Base-by-base conservation (phyloP, 2,113 vertebrate genomes). In the Strix uralensis region DNA sequence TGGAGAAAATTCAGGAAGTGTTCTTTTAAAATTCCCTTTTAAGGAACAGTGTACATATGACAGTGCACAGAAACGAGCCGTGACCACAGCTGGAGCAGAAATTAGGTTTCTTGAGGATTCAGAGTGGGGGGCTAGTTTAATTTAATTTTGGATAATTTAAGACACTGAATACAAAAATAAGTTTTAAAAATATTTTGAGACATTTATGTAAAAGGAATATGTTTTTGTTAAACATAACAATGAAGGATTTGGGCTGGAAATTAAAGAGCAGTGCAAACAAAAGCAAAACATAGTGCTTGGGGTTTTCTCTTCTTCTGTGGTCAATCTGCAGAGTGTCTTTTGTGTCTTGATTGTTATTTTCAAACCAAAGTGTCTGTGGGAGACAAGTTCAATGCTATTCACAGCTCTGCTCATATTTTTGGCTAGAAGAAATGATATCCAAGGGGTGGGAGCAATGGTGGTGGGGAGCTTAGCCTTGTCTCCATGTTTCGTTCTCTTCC, bases 181-280 rank as follows among this genome's bases (percentile, higher is more conserved):
- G 86, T 83, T 95, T 95, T 92, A 86, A 92, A 96, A 94, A 96
- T 92, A 94, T 94, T 97, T 96, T 96, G 92, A 92, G 94, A 91
- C 57, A 12, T 81, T 84, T 95, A 65, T 81, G 77, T 86, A 95
- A 78, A 92, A 95, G 47, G 92, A 67, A 12, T 70, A n/a, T 94
- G 88, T 81, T 96, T 96, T 96, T 94, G 94, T 96, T 91, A 91
- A 91, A 32, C 10, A 5, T 34, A 89, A 96, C 94, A 95, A 93
- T 94, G 94, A 77, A 93, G 19, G 66, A 49, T 94, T 96, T 91
- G 87, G 85, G 71, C 81, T 96, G 42, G 87, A 90, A 96, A 94
- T 96, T 94, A 79, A 90, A 96, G 63, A 90, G 61, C 72, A 72
- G 86, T 18, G 34, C 94, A 92, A 78, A 94, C 95, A 96, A 97